Base-by-base conservation (phyloP, 2,797 vertebrate genomes). In the Tarsius wallacei region DNA sequence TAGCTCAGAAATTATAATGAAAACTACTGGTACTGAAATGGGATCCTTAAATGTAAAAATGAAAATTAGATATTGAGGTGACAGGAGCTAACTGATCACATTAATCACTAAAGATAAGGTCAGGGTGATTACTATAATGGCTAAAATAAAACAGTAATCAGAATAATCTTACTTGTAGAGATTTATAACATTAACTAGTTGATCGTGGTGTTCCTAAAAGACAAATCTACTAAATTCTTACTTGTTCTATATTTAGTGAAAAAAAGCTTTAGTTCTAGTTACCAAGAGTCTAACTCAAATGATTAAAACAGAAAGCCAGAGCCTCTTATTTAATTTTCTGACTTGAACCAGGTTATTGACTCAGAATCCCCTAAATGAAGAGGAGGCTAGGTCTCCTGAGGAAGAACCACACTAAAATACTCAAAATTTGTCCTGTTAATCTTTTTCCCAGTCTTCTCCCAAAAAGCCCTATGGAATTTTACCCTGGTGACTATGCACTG, bases 351-450 rank as follows among this genome's bases (percentile, higher is more conserved):
- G 2, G 57, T 51, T 51, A 33, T 1, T n/a, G 15, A 24, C 24
- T n/a, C 22, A 89, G 22, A 83, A 74, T 31, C 0, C 31, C 7
- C 21, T 49, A 3, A 55, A 0, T 47, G 17, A 64, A 93, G 11
- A 19, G 9, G 11, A 19, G 9, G 2, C n/a, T 28, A 68, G 0
- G 10, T 24, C 31, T 15, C 12, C 31, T 36, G 12, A 31, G 1
- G 15, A 83, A 88, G 7, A 11, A 47, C 8, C 7, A 57, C 26
- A 16, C 33, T 14, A 15, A 51, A 21, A 33, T 13, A 2, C 2
- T 24, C 22, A 47, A 33, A 66, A 14, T 42, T 12, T 21, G 26
- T 5, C 7, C 11, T 64, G 2, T 24, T 66, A 15, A n/a, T 76
- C 36, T 74, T 57, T 66, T 57, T 31, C 19, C 3, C 9, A 36